Conservation (phyloP, 35 echinoderm and acorn worm species). For the Lytechinus variegatus region DNA sequence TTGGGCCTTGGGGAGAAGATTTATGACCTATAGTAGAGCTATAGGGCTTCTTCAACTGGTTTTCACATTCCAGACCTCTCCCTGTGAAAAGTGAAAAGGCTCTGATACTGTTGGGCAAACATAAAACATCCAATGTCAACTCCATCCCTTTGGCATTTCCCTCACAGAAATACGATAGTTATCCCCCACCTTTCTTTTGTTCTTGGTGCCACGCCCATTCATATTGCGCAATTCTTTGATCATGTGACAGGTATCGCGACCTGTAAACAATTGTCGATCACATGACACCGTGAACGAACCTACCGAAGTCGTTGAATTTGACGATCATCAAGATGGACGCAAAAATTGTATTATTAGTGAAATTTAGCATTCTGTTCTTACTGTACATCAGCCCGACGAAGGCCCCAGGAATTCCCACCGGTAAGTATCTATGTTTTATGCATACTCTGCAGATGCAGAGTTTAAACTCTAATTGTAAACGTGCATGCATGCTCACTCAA, state of each 20-base stretch:
- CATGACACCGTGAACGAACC: neutral
- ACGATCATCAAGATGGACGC: neutral
- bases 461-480: too few relatives aligned
- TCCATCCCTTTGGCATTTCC: too few relatives aligned
- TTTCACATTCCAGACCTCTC: too few relatives aligned
- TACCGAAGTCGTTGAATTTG: neutral
- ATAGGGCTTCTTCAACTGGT: too few relatives aligned
- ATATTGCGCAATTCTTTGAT: neutral
- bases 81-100: too few relatives aligned
- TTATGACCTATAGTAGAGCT: too few relatives aligned
- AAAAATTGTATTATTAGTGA: neutral
- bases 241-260: neutral
- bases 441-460: neutral
- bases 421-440: neutral
- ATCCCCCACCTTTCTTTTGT: neutral
- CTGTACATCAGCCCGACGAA: neutral
- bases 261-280: neutral
- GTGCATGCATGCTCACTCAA: too few relatives aligned
- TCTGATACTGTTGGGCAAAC: too few relatives aligned
- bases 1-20: too few relatives aligned
- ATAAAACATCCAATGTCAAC: too few relatives aligned
- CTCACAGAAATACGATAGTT: too few relatives aligned
- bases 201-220: neutral
- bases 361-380: neutral
- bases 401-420: neutral